Conservation (phyloP, 2,113 vertebrate genomes). For the Sus scrofa region T2T-Sscrofa CM000818.6:8231501-8232000, state of each 20-base stretch:
- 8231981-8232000: not conserved
- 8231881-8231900: not conserved
- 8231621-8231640: not conserved
- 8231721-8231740: not conserved
- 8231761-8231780: not conserved
- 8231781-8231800: not conserved
- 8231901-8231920: not conserved
- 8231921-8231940: not conserved
- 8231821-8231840: not conserved
- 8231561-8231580: not conserved
- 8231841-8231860: not conserved
- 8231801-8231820: not conserved
- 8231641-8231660: not conserved
- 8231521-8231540: not conserved
- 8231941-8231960: not conserved
- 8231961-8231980: not conserved
- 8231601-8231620: not conserved
- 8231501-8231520: not conserved
- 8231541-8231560: not conserved
- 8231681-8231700: not conserved
- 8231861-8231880: not conserved
- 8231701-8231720: not conserved
- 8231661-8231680: not conserved
- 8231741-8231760: not conserved
- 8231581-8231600: not conserved